These are phyloP conservation scores for Myxocyprinus asiaticus DNA, from an alignment of 2,113 vertebrate species.

Conservation along the genomic window DNA sequence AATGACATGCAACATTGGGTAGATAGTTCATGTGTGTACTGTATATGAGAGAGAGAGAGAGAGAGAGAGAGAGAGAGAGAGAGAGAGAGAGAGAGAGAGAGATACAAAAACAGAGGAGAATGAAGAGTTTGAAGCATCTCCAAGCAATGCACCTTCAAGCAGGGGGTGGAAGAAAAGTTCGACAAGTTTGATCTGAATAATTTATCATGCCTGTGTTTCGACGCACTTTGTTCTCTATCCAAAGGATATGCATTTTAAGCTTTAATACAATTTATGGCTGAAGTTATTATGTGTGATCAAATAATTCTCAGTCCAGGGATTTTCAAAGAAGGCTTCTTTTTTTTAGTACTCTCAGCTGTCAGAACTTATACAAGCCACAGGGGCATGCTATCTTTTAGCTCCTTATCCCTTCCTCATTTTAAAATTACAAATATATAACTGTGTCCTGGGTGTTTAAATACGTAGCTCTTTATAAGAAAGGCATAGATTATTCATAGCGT, in stretches of 20 bases:
- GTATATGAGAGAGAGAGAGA: neutral
- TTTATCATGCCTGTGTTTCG: constrained; percentile 71
- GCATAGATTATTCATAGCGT: constrained; percentile 65
- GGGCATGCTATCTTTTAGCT: constrained; percentile 55
- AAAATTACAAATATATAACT: constrained; percentile 67
- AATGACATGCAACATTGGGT: neutral
- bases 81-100: constrained; percentile 21
- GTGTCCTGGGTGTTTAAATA: constrained; percentile 58
- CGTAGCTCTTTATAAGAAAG: constrained; percentile 52
- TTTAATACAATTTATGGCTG: constrained; percentile 73
- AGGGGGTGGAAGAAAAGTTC: constrained; percentile 57
- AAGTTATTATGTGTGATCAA: constrained; percentile 76
- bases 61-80: constrained; percentile 6
- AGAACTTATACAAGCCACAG: constrained; percentile 63
- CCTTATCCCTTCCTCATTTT: constrained; percentile 60
- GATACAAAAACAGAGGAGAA: constrained; percentile 49
- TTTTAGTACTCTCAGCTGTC: constrained; percentile 56
- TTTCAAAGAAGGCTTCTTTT: constrained; percentile 63
- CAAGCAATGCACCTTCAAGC: constrained; percentile 60
- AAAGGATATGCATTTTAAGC: constrained; percentile 70
- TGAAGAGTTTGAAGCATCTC: constrained; percentile 50
- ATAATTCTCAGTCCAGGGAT: constrained; percentile 71
- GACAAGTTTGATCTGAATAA: constrained; percentile 74
- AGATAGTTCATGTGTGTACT: neutral
- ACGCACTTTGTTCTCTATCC: constrained; percentile 73